Evolutionary conservation across 1,140 invertebrate species (phyloP).

Genomic region (Meloidogyne hapla): DNA sequence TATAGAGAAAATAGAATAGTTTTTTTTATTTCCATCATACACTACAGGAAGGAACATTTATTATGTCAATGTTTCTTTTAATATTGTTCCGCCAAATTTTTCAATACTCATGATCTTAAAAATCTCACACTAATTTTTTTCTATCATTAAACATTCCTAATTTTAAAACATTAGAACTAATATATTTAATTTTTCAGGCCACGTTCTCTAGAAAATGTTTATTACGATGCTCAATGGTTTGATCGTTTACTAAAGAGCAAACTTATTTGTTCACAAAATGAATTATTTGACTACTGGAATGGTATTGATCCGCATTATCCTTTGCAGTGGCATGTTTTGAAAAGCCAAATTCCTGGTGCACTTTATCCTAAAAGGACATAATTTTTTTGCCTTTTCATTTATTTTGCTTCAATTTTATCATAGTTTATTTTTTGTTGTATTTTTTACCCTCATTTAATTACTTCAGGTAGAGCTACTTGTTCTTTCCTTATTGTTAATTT

Average conservation of each 20-base stretch:
- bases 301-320: slow-evolving; percentile 25
- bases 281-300: slow-evolving; percentile 17
- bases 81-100: too few species aligned
- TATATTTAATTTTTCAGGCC: not conserved
- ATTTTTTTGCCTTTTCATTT: not conserved
- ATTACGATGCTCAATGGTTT: slow-evolving; percentile 16
- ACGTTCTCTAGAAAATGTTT: not conserved
- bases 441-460: not conserved
- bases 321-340: slow-evolving; percentile 21
- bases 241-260: slow-evolving; percentile 3
- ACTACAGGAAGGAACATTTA: too few species aligned
- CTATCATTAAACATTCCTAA: too few species aligned
- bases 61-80: too few species aligned
- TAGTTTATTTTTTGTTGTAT: not conserved
- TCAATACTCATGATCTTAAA: too few species aligned
- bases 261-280: slow-evolving; percentile 11
- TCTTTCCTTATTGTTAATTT: not conserved
- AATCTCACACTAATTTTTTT: too few species aligned
- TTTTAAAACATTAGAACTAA: too few species aligned
- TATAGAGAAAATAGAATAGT: too few species aligned
- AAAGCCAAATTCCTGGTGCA: slow-evolving; percentile 23
- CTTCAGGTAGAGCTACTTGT: not conserved
- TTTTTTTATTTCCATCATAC: too few species aligned
- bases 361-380: not conserved
- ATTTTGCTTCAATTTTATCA: not conserved